Evolutionary conservation across 2,113 vertebrate genomes (phyloP).

Genomic region (Ploceus nigricollis): DNA sequence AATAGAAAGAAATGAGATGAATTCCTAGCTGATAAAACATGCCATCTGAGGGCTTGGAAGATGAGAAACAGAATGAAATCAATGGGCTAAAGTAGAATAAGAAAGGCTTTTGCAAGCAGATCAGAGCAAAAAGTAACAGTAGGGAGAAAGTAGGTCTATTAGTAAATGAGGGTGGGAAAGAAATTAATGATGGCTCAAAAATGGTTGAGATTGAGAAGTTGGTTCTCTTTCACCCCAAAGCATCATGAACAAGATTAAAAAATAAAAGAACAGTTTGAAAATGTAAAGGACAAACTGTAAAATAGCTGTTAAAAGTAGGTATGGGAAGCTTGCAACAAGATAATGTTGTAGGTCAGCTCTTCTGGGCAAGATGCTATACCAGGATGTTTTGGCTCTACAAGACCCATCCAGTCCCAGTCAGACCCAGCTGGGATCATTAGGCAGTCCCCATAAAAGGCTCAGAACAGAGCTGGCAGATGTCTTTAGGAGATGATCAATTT

Average conservation of each 20-base stretch:
- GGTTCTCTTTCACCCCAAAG: not conserved
- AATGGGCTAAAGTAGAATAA: conserved; percentile 41
- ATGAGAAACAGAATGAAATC: conserved; percentile 43
- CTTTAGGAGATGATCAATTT: not conserved
- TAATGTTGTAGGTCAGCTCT: not conserved
- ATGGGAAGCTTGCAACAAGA: not conserved
- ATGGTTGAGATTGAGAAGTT: not conserved
- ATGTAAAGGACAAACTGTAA: not conserved
- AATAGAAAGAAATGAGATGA: conserved; percentile 42
- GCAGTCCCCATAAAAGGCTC: not conserved
- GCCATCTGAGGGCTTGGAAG: not conserved
- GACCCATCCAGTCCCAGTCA: not conserved
- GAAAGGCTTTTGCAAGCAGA: conserved; percentile 16
- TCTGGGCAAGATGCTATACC: not conserved
- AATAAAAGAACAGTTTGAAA: not conserved
- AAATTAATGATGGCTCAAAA: conserved; percentile 19
- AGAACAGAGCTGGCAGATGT: not conserved
- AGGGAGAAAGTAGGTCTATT: conserved; percentile 35
- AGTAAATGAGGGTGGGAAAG: conserved; percentile 20
- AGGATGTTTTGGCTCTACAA: not conserved
- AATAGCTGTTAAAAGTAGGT: not conserved
- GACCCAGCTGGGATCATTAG: not conserved
- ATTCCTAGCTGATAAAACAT: conserved; percentile 32
- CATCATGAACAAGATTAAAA: not conserved
- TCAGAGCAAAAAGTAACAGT: not conserved